A percentile compares a stretch with the other conserved stretches of the same genome.
phyloP scores from a whole-genome alignment of 2,888 invertebrate species.

The Tetrapedia diversipes region DNA sequence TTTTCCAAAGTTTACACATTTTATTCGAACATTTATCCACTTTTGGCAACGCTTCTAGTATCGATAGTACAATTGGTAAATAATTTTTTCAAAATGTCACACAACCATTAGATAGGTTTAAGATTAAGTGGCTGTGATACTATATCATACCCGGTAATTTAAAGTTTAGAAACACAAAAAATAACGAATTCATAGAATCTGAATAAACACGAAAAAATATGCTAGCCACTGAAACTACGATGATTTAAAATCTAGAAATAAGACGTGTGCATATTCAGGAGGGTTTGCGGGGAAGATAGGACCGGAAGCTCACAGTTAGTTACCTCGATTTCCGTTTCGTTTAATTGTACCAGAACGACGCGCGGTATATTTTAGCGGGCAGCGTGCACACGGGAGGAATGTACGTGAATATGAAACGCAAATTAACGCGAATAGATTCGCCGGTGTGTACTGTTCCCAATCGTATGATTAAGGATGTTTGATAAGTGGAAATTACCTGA shows the following conservation, averaged over 20 bases:
- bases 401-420: slow-evolving; percentile 38
- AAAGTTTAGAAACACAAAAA: no score
- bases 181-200: no score
- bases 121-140: no score
- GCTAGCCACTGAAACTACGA: neutral
- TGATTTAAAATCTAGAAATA: neutral
- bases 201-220: neutral
- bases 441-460: slow-evolving; percentile 15
- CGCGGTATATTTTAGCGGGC: neutral
- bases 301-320: slow-evolving; percentile 50
- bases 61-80: no score
- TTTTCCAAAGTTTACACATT: no score
- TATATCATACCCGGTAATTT: no score
- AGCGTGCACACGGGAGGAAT: slow-evolving; percentile 14
- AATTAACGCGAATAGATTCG: slow-evolving; percentile 37
- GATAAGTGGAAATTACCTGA: slow-evolving; percentile 32
- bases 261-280: neutral
- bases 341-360: slow-evolving; percentile 41
- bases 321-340: slow-evolving; percentile 58
- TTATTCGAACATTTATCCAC: no score
- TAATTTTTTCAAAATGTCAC: no score
- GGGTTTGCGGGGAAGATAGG: slow-evolving; percentile 12
- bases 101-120: no score
- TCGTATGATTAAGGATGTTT: slow-evolving; percentile 45
- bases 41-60: no score